Evolutionary conservation across 2,888 invertebrate species (phyloP).

Genomic region (Cyclophora punctaria): DNA sequence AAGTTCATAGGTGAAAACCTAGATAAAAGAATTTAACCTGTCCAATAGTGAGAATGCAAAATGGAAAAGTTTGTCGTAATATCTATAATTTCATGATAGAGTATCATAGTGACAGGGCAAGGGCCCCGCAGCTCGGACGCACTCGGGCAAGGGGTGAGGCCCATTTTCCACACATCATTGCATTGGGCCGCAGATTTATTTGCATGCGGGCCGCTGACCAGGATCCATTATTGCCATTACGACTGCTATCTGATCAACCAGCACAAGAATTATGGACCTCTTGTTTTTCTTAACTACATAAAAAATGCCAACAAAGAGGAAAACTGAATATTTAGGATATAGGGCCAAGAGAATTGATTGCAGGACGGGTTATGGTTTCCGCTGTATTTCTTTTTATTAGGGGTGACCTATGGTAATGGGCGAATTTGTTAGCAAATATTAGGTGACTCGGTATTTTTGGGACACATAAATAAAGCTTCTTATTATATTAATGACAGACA

Average conservation of each 20-base stretch:
- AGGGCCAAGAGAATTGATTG: slow-evolving; percentile 41
- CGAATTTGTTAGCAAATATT: slow-evolving; percentile 21
- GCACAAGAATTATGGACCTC: slow-evolving; percentile 68
- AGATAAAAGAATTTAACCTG: too few relatives aligned
- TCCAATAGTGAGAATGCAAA: too few relatives aligned
- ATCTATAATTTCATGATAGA: background rate
- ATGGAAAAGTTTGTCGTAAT: too few relatives aligned
- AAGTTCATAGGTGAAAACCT: too few relatives aligned
- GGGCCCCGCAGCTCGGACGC: slow-evolving; percentile 24
- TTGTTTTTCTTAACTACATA: slow-evolving; percentile 69
- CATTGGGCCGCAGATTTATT: slow-evolving; percentile 75
- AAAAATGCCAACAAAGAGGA: slow-evolving; percentile 55
- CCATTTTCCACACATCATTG: slow-evolving; percentile 76
- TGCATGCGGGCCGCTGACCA: slow-evolving; percentile 76
- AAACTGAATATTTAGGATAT: slow-evolving; percentile 51
- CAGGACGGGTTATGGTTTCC: slow-evolving; percentile 64
- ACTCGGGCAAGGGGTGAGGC: slow-evolving; percentile 53
- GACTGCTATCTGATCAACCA: slow-evolving; percentile 69
- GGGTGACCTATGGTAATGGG: slow-evolving; percentile 28
- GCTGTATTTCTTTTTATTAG: slow-evolving; percentile 54
- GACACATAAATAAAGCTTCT: too few relatives aligned
- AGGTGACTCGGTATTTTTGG: background rate
- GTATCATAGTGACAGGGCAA: slow-evolving; percentile 23
- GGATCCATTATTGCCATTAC: slow-evolving; percentile 75
- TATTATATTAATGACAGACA: too few relatives aligned